phyloP scores from a whole-genome alignment of 2,797 vertebrate species.

The Arrhamphus sclerolepis region DNA sequence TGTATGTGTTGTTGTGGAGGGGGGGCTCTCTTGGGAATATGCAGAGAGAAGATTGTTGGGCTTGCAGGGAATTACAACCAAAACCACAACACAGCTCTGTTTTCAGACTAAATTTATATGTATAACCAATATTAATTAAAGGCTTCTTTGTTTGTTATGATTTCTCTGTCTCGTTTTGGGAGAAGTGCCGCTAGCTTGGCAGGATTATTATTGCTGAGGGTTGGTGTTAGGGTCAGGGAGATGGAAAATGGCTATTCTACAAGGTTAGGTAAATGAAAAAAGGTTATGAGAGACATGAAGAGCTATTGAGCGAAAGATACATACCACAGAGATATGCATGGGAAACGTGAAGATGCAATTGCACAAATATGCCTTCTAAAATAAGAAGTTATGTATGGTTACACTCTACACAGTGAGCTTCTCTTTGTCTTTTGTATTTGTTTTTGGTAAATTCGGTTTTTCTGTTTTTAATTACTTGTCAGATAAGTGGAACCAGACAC shows the following conservation, averaged over 20 bases:
- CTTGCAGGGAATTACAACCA: constrained; percentile 60
- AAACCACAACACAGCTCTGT: constrained; percentile 62
- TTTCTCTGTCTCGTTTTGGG: constrained; percentile 44
- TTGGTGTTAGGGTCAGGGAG: constrained; percentile 45
- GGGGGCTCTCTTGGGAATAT: constrained; percentile 41
- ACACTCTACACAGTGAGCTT: constrained; percentile 20
- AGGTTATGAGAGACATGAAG: constrained; percentile 57
- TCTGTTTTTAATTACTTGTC: constrained; percentile 57
- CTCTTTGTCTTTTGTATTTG: constrained; percentile 21
- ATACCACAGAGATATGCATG: constrained; percentile 37
- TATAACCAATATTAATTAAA: constrained; percentile 71
- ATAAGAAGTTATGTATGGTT: constrained; percentile 34
- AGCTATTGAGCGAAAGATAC: constrained; percentile 23
- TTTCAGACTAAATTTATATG: constrained; percentile 61
- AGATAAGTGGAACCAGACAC: constrained; percentile 46
- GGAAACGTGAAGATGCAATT: constrained; percentile 35
- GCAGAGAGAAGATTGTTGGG: constrained; percentile 51
- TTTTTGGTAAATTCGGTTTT: constrained; percentile 17
- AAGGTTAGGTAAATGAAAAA: constrained; percentile 65
- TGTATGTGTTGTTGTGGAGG: not conserved
- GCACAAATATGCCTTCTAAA: constrained; percentile 30
- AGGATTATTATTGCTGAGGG: constrained; percentile 49
- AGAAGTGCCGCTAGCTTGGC: constrained; percentile 16
- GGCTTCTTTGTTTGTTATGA: constrained; percentile 65
- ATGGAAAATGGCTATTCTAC: constrained; percentile 51